Percentiles rank a stretch among this genome's conserved stretches.
Evolutionary conservation across 1,140 invertebrate species (phyloP).

Genomic region (Plectrocnemia conspersa): DNA sequence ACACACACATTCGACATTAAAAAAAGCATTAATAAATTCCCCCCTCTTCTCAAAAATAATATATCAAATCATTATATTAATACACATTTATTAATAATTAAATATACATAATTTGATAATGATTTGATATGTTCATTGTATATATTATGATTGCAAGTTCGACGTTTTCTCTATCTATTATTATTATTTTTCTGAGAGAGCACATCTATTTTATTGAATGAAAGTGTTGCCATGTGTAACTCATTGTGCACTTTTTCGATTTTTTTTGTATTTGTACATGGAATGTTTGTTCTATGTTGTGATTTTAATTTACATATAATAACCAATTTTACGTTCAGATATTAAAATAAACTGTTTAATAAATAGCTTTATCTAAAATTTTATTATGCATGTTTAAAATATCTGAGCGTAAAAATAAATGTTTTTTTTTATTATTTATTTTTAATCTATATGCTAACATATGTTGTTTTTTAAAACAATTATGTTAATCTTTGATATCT

Average conservation of each 20-base stretch:
- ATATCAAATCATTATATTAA: conserved; percentile 10
- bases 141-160: conserved; percentile 21
- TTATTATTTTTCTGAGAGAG: too few species aligned
- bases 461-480: too few species aligned
- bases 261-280: conserved; percentile 20
- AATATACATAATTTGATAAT: conserved; percentile 3
- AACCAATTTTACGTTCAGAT: conserved; percentile 4
- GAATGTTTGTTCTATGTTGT: conserved; percentile 25
- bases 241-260: conserved; percentile 19
- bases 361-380: conserved; percentile 7
- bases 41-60: background rate
- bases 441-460: too few species aligned
- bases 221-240: too few species aligned
- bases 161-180: too few species aligned
- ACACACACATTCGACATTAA: conserved; percentile 5
- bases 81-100: conserved; percentile 1
- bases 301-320: conserved; percentile 8
- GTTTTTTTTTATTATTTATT: too few species aligned
- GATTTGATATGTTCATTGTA: conserved; percentile 14
- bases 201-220: too few species aligned
- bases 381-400: background rate
- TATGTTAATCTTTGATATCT: too few species aligned
- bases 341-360: too few species aligned
- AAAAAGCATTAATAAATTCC: background rate
- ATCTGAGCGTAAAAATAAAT: too few species aligned